A percentile compares a stretch with the other conserved stretches of the same genome.
These are phyloP conservation scores for Dryas iulia DNA, from an alignment of 1,140 invertebrate genomes.

Conservation along the genomic window DNA sequence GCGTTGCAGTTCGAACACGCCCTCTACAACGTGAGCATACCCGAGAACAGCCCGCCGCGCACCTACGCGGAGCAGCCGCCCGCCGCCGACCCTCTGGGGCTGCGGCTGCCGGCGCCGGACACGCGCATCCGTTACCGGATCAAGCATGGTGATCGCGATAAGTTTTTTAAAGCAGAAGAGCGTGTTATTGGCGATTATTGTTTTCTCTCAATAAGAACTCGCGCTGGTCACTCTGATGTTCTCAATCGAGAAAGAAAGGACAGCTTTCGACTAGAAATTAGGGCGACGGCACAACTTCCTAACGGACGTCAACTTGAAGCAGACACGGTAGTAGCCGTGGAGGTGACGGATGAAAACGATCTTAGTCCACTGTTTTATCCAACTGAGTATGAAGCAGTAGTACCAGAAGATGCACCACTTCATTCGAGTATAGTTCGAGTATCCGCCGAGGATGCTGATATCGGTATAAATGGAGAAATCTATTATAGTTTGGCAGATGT, in stretches of 20 bases:
- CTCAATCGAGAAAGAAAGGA: constrained; percentile 95
- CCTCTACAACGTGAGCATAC: constrained; percentile 94
- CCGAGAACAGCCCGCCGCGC: constrained; percentile 94
- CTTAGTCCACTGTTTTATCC: constrained; percentile 95
- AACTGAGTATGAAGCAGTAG: constrained; percentile 90
- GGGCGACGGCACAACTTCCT: constrained; percentile 84
- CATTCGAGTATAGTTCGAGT: constrained; percentile 89
- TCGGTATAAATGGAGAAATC: constrained; percentile 96
- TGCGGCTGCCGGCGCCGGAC: constrained; percentile 69
- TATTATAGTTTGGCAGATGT: constrained; percentile 95
- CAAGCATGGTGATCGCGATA: constrained; percentile 90
- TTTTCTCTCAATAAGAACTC: constrained; percentile 93
- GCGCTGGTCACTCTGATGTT: constrained; percentile 90
- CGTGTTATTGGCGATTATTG: constrained; percentile 94
- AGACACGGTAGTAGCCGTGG: constrained; percentile 88
- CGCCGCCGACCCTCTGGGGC: constrained; percentile 80
- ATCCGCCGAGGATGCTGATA: constrained; percentile 95
- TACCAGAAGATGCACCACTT: constrained; percentile 93
- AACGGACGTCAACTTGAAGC: constrained; percentile 85
- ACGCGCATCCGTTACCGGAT: constrained; percentile 90
- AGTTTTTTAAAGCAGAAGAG: constrained; percentile 96
- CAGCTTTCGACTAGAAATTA: constrained; percentile 89
- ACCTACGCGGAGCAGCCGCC: constrained; percentile 84
- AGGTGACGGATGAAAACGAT: constrained; percentile 94
- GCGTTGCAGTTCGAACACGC: constrained; percentile 83